phyloP scores from a whole-genome alignment of 2,113 vertebrate genomes.

The Centropus bengalensis region DNA sequence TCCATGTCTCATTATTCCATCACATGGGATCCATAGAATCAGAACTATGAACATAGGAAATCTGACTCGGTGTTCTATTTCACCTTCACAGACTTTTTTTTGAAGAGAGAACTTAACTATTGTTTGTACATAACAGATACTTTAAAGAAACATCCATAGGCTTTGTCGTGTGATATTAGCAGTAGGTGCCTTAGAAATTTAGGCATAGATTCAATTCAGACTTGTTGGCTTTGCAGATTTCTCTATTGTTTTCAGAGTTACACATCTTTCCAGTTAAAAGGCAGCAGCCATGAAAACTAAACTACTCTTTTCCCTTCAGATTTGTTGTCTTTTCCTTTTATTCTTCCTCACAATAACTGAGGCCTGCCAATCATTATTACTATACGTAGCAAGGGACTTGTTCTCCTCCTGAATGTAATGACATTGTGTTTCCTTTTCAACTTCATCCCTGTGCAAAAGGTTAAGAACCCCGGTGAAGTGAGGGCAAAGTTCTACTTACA shows the following conservation, averaged over 20 bases:
- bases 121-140: not conserved
- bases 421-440: not conserved
- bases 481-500: not conserved
- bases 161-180: not conserved
- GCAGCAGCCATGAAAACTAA: not conserved
- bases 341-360: not conserved
- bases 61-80: not conserved
- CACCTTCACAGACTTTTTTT: not conserved
- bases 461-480: not conserved
- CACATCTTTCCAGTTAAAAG: not conserved
- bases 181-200: not conserved
- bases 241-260: not conserved
- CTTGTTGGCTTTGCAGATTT: not conserved
- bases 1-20: not conserved
- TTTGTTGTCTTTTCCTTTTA: not conserved
- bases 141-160: not conserved
- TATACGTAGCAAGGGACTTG: not conserved
- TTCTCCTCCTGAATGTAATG: not conserved
- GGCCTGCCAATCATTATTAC: not conserved
- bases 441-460: not conserved
- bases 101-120: not conserved
- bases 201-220: not conserved
- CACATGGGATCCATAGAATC: not conserved
- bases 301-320: not conserved
- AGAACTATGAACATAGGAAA: not conserved